These are phyloP conservation scores for Mesopsocus fuscifrons DNA, from an alignment of 2,888 invertebrate genomes.

Conservation along the genomic window DNA sequence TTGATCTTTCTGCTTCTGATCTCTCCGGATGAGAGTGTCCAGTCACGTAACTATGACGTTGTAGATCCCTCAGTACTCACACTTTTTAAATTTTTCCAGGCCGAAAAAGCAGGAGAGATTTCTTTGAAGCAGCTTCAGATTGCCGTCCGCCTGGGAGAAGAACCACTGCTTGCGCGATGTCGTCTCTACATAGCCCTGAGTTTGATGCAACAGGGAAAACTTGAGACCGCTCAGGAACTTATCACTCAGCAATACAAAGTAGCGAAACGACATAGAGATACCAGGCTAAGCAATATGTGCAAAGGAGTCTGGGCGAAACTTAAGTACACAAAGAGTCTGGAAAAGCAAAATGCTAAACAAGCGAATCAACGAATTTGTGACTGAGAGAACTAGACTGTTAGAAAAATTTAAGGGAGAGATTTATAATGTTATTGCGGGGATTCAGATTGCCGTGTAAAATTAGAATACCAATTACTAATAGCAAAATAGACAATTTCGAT, in stretches of 20 bases:
- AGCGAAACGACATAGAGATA: constrained; percentile 30
- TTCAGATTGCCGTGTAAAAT: too few relatives aligned
- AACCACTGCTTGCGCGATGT: constrained; percentile 60
- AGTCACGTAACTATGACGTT: neutral
- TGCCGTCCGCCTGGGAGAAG: constrained; percentile 65
- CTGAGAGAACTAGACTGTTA: too few relatives aligned
- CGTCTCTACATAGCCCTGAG: constrained; percentile 73
- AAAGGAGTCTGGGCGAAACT: constrained; percentile 72
- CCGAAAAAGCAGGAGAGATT: constrained; percentile 73
- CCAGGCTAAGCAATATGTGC: constrained; percentile 58
- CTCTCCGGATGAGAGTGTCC: too few relatives aligned
- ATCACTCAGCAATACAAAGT: constrained; percentile 34
- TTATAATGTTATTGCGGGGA: too few relatives aligned
- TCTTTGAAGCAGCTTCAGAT: constrained; percentile 66
- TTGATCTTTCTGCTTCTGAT: too few relatives aligned
- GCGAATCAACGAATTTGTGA: too few relatives aligned
- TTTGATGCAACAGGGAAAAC: constrained; percentile 59
- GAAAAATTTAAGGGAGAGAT: too few relatives aligned
- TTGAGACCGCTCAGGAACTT: constrained; percentile 40
- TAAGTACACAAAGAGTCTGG: constrained; percentile 28
- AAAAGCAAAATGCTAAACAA: too few relatives aligned
- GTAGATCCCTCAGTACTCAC: constrained; percentile 10
- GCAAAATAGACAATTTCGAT: too few relatives aligned
- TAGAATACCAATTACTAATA: too few relatives aligned
- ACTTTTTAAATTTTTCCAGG: constrained; percentile 31